Conservation (phyloP, 2,888 invertebrate genomes). For the Unio pictorum region DNA sequence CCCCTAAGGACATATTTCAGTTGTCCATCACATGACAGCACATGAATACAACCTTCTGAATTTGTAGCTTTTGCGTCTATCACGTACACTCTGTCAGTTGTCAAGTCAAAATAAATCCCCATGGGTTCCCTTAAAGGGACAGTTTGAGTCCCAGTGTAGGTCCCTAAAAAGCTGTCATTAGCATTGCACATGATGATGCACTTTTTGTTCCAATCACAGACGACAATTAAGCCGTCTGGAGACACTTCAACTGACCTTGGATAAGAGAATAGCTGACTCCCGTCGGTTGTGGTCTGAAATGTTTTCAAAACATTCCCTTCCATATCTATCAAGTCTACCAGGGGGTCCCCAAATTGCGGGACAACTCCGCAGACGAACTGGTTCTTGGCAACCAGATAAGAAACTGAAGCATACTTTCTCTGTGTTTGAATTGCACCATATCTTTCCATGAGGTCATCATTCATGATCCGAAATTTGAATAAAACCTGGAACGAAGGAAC, state of each 20-base stretch:
- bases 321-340: slow-evolving; percentile 31
- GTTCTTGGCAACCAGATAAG: slow-evolving; percentile 16
- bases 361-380: slow-evolving; percentile 40
- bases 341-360: slow-evolving; percentile 37
- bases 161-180: slow-evolving; percentile 30
- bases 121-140: slow-evolving; percentile 32
- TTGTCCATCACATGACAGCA: slow-evolving; percentile 18
- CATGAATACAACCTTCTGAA: slow-evolving; percentile 21
- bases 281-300: slow-evolving; percentile 13
- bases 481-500: slow-evolving; percentile 28
- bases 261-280: slow-evolving; percentile 26
- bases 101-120: slow-evolving; percentile 23
- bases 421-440: slow-evolving; percentile 17
- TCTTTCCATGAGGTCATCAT: slow-evolving; percentile 14
- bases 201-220: slow-evolving; percentile 43
- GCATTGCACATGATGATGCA: slow-evolving; percentile 30
- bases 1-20: slow-evolving; percentile 21
- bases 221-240: slow-evolving; percentile 29
- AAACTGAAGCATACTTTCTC: slow-evolving; percentile 26
- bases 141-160: slow-evolving; percentile 27
- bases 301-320: slow-evolving; percentile 23
- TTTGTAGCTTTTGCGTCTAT: slow-evolving; percentile 23
- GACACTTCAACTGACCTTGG: slow-evolving; percentile 38
- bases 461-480: slow-evolving; percentile 23
- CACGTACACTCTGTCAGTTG: slow-evolving; percentile 22